Percentiles rank a stretch among this genome's conserved stretches.
These are phyloP conservation scores for Drosophila tripunctata DNA, from an alignment of 2,888 invertebrate species.

Conservation along the genomic window DNA sequence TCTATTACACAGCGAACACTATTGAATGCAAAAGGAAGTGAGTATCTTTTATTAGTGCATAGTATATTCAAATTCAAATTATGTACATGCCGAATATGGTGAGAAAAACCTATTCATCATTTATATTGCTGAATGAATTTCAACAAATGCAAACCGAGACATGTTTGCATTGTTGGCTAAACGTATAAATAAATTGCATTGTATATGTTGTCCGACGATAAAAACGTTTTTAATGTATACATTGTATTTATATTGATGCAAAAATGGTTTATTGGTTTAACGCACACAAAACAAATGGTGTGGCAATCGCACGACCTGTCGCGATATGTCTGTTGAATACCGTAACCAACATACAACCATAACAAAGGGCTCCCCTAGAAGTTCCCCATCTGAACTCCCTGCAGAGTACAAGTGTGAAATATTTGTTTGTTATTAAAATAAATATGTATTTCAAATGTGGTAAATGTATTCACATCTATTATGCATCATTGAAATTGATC, in stretches of 20 bases:
- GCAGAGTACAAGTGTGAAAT: constrained; percentile 12
- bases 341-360: not conserved
- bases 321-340: not conserved
- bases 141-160: constrained; percentile 11
- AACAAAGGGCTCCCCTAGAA: constrained; percentile 20
- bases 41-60: not conserved
- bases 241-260: constrained; percentile 54
- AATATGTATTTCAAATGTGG: not conserved
- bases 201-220: constrained; percentile 11
- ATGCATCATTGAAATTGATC: not conserved
- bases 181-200: constrained; percentile 27
- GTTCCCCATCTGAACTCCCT: not conserved
- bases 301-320: constrained; percentile 24
- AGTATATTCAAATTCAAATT: constrained; percentile 28
- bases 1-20: constrained; percentile 8
- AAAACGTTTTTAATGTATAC: constrained; percentile 58
- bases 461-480: not conserved
- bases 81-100: constrained; percentile 23
- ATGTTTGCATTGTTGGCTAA: constrained; percentile 36
- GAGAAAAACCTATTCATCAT: constrained; percentile 53
- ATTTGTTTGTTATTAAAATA: constrained; percentile 22
- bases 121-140: constrained; percentile 28
- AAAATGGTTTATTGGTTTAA: constrained; percentile 62
- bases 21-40: not conserved
- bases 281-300: constrained; percentile 11